These are phyloP conservation scores for Meloidogyne floridensis DNA, from an alignment of 1,140 invertebrate species.

Conservation along the genomic window DNA sequence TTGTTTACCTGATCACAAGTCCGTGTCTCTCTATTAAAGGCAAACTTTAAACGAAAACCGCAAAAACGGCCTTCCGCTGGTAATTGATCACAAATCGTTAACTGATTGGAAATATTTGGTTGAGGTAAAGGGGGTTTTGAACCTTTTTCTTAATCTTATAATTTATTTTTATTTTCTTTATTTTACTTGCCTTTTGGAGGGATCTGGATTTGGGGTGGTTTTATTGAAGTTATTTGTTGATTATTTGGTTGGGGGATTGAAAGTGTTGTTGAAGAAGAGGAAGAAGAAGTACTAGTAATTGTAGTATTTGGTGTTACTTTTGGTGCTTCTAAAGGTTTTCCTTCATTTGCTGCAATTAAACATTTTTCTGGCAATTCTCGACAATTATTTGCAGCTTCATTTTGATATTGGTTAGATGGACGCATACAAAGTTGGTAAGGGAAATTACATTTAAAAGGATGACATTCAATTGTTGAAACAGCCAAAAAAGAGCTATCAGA, in stretches of 20 bases:
- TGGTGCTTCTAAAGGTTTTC: constrained; percentile 22
- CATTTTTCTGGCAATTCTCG: constrained; percentile 55
- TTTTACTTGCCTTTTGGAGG: background rate
- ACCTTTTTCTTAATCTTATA: background rate
- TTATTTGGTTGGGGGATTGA: background rate
- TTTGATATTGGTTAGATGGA: constrained; percentile 44
- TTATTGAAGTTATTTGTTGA: background rate
- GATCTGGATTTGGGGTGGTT: background rate
- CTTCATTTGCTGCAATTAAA: constrained; percentile 64
- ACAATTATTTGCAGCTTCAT: constrained; percentile 57
- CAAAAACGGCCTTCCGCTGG: constrained; percentile 59
- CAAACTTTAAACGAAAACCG: constrained; percentile 57
- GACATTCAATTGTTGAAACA: constrained; percentile 57
- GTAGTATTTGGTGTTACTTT: background rate
- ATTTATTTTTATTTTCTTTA: constrained; percentile 16
- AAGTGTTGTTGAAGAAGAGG: background rate
- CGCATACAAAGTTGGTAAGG: constrained; percentile 61
- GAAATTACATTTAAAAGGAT: constrained; percentile 60
- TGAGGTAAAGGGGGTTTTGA: background rate
- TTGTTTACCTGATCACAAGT: constrained; percentile 47
- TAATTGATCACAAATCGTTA: constrained; percentile 49
- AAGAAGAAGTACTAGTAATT: background rate
- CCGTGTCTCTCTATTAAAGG: constrained; percentile 54
- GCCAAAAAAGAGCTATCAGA: constrained; percentile 49
- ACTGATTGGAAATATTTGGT: background rate